phyloP scores from a whole-genome alignment of 92 coral and sea anemone species.

The Zoanthus gigantus region DNA sequence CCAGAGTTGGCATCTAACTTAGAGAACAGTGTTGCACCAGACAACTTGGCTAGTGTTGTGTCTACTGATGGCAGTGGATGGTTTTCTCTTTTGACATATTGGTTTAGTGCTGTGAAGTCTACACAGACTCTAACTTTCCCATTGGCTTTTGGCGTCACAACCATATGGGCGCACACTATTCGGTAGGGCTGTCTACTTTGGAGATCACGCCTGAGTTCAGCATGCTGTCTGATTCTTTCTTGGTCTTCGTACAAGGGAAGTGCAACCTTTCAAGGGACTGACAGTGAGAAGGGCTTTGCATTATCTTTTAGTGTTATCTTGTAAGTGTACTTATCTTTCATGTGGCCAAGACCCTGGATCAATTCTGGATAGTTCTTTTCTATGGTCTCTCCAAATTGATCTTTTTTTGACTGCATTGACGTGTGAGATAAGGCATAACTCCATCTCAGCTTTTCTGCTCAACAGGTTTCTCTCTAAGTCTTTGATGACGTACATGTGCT shows the following conservation, averaged over 20 bases:
- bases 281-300: not conserved
- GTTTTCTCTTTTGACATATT: conserved; percentile 25
- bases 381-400: too few species aligned
- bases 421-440: too few species aligned
- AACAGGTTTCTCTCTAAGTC: too few species aligned
- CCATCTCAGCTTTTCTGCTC: too few species aligned
- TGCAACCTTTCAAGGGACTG: not conserved
- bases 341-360: not conserved
- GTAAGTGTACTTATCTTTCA: not conserved
- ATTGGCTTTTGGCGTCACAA: not conserved
- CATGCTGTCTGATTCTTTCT: not conserved
- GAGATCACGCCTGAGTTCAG: not conserved
- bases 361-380: not conserved
- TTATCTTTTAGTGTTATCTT: not conserved
- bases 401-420: too few species aligned
- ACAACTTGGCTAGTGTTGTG: conserved; percentile 17
- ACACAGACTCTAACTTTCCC: conserved; percentile 5
- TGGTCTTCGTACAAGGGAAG: not conserved
- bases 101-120: conserved; percentile 8
- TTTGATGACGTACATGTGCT: too few species aligned
- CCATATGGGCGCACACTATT: not conserved
- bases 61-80: conserved; percentile 12
- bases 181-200: not conserved
- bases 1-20: conserved; percentile 37
- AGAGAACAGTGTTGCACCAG: conserved; percentile 4